Conservation (phyloP, 1,140 invertebrate species). For the Philopotamus ludificatus region DNA sequence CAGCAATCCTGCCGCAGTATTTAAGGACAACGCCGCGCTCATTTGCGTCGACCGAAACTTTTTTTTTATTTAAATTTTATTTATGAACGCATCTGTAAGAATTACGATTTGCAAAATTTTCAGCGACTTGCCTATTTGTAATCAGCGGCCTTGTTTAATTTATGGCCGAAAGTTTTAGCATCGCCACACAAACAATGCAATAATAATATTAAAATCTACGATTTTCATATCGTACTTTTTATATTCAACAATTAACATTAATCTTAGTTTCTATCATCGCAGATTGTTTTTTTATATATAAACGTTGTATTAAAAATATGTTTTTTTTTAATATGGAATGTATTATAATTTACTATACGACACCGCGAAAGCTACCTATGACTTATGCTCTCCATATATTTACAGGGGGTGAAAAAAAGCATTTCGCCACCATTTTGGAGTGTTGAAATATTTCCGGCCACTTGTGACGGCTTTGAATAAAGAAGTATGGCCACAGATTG, state of each 20-base stretch:
- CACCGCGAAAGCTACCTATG: too few relatives aligned
- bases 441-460: constrained; percentile 3
- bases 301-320: too few relatives aligned
- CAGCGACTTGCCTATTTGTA: not conserved
- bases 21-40: not conserved
- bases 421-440: not conserved
- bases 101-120: constrained; percentile 11
- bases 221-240: too few relatives aligned
- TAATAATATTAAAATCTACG: too few relatives aligned
- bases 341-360: too few relatives aligned
- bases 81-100: constrained; percentile 5
- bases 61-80: not conserved
- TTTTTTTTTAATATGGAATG: too few relatives aligned
- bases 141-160: not conserved
- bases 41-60: not conserved
- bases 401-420: not conserved
- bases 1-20: not conserved
- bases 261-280: too few relatives aligned
- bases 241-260: too few relatives aligned
- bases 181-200: not conserved
- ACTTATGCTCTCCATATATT: too few relatives aligned
- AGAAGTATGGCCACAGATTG: constrained; percentile 5
- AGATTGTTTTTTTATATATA: too few relatives aligned
- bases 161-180: not conserved
- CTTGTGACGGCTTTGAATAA: constrained; percentile 2